phyloP scores from a whole-genome alignment of 2,797 vertebrate species.

The Lepilemur ruficaudatus region DNA sequence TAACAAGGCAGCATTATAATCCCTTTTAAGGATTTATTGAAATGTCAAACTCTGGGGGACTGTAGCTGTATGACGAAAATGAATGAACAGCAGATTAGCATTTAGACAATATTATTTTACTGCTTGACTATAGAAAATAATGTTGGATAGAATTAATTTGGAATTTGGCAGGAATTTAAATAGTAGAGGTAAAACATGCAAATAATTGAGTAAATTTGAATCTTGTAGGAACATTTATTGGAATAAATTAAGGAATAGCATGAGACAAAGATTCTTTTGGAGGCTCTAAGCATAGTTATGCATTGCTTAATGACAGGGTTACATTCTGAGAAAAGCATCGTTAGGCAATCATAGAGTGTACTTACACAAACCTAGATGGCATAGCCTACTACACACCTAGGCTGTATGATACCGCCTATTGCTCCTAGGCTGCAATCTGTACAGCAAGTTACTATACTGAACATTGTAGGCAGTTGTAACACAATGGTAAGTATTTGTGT shows the following conservation, averaged over 20 bases:
- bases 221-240: conserved; percentile 59
- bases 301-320: not conserved
- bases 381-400: no score
- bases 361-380: not conserved
- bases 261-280: conserved; percentile 24
- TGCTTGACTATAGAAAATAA: conserved; percentile 72
- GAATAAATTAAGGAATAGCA: conserved; percentile 55
- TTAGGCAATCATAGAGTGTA: not conserved
- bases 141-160: conserved; percentile 74
- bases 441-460: not conserved
- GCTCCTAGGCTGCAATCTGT: not conserved
- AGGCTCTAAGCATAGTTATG: not conserved
- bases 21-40: conserved; percentile 69
- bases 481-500: not conserved
- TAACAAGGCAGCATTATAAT: conserved; percentile 29
- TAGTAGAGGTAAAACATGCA: conserved; percentile 64
- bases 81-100: conserved; percentile 79
- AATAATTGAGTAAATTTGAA: conserved; percentile 65
- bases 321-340: not conserved
- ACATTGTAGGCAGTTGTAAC: not conserved
- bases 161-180: conserved; percentile 74
- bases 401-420: not conserved
- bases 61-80: conserved; percentile 60
- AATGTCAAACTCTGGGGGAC: conserved; percentile 57
- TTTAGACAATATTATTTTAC: conserved; percentile 76